These are phyloP conservation scores for Heliornis fulica DNA, from an alignment of 2,113 vertebrate genomes.

Conservation along the genomic window DNA sequence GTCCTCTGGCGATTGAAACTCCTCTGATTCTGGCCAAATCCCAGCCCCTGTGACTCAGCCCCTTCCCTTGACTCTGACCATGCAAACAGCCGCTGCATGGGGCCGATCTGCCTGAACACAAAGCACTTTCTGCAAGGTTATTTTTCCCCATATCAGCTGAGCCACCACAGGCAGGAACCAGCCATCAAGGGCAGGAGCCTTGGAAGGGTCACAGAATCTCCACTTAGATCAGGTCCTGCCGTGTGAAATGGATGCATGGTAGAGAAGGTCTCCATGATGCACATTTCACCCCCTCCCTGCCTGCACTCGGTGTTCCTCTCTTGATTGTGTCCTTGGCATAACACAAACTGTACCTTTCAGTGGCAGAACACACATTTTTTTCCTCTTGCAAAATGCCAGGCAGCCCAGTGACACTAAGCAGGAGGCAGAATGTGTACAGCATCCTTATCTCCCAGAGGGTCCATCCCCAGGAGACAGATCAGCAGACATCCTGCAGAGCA, in stretches of 20 bases:
- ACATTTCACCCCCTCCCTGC: background rate
- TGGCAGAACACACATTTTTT: background rate
- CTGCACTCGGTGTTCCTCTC: background rate
- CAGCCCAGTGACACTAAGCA: background rate
- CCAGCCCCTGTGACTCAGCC: background rate
- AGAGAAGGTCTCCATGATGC: background rate
- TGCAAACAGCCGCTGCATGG: accelerated
- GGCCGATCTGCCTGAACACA: background rate
- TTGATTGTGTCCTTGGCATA: background rate
- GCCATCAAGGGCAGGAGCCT: background rate
- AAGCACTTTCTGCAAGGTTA: background rate
- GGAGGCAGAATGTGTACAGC: background rate
- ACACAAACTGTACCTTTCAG: slow-evolving; percentile 1
- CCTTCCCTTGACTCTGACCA: background rate
- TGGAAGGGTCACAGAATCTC: background rate
- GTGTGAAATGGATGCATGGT: background rate
- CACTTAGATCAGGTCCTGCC: background rate
- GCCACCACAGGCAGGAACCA: background rate
- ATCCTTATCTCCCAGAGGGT: background rate
- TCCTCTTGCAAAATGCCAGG: background rate
- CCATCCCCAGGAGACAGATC: background rate
- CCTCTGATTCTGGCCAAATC: background rate
- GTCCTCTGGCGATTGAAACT: background rate
- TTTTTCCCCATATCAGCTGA: background rate
- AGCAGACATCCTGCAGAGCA: background rate